Evolutionary conservation across 1,140 invertebrate species (phyloP).

Genomic region (Aphaenogaster floridana): DNA sequence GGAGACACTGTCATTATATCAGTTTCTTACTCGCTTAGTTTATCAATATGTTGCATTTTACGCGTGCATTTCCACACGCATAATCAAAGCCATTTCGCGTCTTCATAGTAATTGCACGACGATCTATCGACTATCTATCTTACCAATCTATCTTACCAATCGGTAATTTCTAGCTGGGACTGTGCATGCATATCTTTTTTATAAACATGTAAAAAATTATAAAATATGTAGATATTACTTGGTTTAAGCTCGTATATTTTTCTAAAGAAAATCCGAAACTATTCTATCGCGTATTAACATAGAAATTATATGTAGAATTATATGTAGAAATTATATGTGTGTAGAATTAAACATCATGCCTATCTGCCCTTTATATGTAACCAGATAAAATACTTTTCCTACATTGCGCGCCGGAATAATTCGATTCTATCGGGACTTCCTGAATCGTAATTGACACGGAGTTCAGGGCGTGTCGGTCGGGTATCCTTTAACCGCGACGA

Average conservation of each 20-base stretch:
- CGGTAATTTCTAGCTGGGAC: background rate
- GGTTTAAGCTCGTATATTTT: background rate
- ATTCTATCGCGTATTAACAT: background rate
- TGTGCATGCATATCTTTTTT: background rate
- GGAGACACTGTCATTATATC: slow-evolving; percentile 20
- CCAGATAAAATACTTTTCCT: background rate
- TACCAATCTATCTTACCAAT: too few species aligned
- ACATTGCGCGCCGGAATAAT: slow-evolving; percentile 21
- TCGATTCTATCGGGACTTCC: slow-evolving; percentile 14
- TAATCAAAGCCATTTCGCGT: background rate
- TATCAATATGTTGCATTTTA: slow-evolving; percentile 25
- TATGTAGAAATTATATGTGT: background rate
- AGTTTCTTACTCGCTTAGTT: background rate
- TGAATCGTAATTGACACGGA: slow-evolving; percentile 50
- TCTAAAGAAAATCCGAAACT: background rate
- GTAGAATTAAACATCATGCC: background rate
- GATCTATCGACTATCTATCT: background rate
- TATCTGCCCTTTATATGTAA: background rate
- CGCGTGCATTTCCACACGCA: background rate
- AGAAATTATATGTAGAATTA: background rate
- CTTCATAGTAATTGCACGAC: background rate
- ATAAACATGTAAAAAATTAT: background rate
- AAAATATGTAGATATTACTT: background rate
- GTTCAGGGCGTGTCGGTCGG: slow-evolving; percentile 49
- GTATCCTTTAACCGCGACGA: slow-evolving; percentile 40